Conservation (phyloP, 2,113 vertebrate species). For the Eidolon helvum region DNA sequence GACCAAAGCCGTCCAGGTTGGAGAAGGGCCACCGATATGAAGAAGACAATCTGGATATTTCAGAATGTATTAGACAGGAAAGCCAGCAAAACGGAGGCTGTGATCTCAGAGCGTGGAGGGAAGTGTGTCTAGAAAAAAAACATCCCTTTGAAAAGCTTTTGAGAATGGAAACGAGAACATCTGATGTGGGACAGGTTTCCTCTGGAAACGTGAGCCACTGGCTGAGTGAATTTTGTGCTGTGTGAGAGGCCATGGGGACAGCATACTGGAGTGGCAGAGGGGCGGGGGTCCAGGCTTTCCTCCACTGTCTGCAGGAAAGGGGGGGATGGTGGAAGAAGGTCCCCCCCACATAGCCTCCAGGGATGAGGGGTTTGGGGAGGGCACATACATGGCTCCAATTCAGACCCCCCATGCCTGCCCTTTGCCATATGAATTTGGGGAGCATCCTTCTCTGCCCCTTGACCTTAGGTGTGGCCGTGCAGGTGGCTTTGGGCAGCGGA, state of each 20-base stretch:
- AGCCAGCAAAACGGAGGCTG: neutral
- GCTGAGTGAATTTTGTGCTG: neutral
- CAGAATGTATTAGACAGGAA: neutral
- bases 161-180: neutral
- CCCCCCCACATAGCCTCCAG: neutral
- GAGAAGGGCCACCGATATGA: neutral
- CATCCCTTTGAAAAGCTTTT: neutral
- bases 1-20: neutral
- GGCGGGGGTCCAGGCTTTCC: neutral
- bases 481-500: neutral
- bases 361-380: neutral
- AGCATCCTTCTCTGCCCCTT: neutral
- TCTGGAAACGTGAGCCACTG: neutral
- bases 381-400: neutral
- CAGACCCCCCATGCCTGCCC: neutral
- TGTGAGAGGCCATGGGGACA: neutral
- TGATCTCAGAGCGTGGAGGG: neutral
- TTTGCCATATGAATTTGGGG: neutral
- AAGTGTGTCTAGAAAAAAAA: neutral
- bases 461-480: neutral
- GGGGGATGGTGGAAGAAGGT: fast-evolving
- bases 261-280: fast-evolving
- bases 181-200: neutral
- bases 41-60: neutral
- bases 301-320: neutral